Conservation (phyloP, 2,888 invertebrate genomes). For the Ormyrus rosae region DNA sequence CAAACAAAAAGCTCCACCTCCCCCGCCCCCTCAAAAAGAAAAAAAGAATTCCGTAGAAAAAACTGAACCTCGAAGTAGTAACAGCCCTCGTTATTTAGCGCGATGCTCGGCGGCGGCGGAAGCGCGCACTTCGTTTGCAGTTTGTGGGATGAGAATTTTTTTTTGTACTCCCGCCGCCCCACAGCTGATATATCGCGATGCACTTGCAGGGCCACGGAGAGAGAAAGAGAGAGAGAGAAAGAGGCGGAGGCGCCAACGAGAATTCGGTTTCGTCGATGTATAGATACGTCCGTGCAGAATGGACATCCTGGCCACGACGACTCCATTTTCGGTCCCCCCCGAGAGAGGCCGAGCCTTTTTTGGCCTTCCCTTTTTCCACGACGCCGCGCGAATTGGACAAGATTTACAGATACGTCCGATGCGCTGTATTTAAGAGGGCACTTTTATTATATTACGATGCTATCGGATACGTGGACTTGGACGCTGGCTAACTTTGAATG, state of each 20-base stretch:
- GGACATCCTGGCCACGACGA: background rate
- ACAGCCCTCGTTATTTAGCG: background rate
- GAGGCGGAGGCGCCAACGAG: background rate
- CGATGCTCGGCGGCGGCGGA: background rate
- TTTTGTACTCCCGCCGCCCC: background rate
- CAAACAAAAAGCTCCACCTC: no score
- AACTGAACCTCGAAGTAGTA: background rate
- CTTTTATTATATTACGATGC: background rate
- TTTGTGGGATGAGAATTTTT: slow-evolving; percentile 38
- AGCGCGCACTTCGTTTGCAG: slow-evolving; percentile 19
- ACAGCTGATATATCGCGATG: slow-evolving; percentile 10
- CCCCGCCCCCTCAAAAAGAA: no score
- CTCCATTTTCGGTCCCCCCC: background rate
- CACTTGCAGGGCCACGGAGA: background rate
- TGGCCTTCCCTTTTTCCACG: background rate
- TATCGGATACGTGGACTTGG: no score
- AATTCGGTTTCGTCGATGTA: slow-evolving; percentile 6
- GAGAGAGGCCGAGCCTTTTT: no score
- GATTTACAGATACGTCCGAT: background rate
- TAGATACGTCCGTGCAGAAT: background rate
- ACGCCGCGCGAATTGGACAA: background rate
- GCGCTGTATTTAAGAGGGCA: background rate
- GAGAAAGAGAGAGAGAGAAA: no score
- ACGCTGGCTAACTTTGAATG: no score
- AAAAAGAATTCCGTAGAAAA: background rate